Conservation (phyloP, 2,888 invertebrate genomes). For the Acanthoscelides obtectus region DNA sequence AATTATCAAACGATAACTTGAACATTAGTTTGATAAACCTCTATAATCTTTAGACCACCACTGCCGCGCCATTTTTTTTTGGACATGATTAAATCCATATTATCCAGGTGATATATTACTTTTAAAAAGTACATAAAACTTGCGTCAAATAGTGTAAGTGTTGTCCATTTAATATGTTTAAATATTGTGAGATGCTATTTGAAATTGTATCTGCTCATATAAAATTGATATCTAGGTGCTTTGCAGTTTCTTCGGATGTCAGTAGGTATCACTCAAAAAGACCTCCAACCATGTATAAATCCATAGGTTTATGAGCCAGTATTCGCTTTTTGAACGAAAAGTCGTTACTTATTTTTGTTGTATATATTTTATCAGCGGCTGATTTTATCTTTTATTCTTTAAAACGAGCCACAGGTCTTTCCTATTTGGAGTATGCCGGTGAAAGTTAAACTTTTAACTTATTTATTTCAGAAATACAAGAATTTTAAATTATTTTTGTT, state of each 20-base stretch:
- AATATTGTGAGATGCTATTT: too few relatives aligned
- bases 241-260: neutral
- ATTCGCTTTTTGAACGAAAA: slow-evolving; percentile 20
- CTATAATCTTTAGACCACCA: too few relatives aligned
- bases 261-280: slow-evolving; percentile 2
- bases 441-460: slow-evolving; percentile 20
- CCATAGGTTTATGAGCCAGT: slow-evolving; percentile 26
- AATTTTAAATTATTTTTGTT: slow-evolving; percentile 13
- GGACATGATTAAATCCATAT: too few relatives aligned
- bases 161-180: too few relatives aligned
- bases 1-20: too few relatives aligned
- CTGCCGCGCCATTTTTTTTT: too few relatives aligned
- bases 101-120: too few relatives aligned
- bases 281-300: slow-evolving; percentile 26
- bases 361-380: slow-evolving; percentile 14
- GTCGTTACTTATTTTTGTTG: slow-evolving; percentile 21
- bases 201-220: neutral
- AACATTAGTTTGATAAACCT: too few relatives aligned
- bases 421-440: slow-evolving; percentile 20
- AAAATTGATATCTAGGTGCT: neutral
- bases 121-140: too few relatives aligned
- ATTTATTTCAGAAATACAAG: slow-evolving; percentile 15
- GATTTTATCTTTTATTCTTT: slow-evolving; percentile 10
- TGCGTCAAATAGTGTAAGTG: too few relatives aligned
- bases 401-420: slow-evolving; percentile 23